Evolutionary conservation across 2,888 invertebrate species (phyloP).

Genomic region (Calephelis perditalis): DNA sequence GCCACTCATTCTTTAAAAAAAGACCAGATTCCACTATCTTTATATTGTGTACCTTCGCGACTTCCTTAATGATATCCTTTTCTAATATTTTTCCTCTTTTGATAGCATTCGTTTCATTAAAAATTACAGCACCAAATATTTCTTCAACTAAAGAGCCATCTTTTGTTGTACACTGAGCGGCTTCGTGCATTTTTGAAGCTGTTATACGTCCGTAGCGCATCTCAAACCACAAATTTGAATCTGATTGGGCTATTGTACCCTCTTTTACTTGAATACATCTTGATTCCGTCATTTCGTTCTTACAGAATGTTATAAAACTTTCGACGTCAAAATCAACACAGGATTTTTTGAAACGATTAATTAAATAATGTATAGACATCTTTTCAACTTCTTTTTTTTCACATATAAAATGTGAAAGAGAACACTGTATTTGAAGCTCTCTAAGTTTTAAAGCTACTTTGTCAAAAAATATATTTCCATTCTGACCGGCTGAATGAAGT

Average conservation of each 20-base stretch:
- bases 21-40: too few relatives aligned
- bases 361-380: slow-evolving; percentile 17
- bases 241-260: slow-evolving; percentile 20
- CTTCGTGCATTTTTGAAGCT: slow-evolving; percentile 25
- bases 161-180: slow-evolving; percentile 21
- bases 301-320: slow-evolving; percentile 19
- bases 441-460: slow-evolving; percentile 10
- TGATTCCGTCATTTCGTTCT: slow-evolving; percentile 21
- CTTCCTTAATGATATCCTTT: slow-evolving; percentile 15
- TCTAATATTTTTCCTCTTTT: slow-evolving; percentile 22
- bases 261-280: slow-evolving; percentile 18
- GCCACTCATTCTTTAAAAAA: slow-evolving; percentile 22
- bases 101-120: slow-evolving; percentile 22
- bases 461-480: too few relatives aligned
- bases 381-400: slow-evolving; percentile 16
- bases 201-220: slow-evolving; percentile 27
- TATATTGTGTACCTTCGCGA: not conserved
- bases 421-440: slow-evolving; percentile 19
- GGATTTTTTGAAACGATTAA: slow-evolving; percentile 14
- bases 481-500: too few relatives aligned
- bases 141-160: slow-evolving; percentile 22
- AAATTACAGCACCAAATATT: slow-evolving; percentile 4
- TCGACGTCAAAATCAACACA: slow-evolving; percentile 13
- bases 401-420: slow-evolving; percentile 16
- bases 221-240: slow-evolving; percentile 26